These are phyloP conservation scores for Naso thynnoides DNA, from an alignment of 2,797 vertebrate genomes.

Conservation along the genomic window DNA sequence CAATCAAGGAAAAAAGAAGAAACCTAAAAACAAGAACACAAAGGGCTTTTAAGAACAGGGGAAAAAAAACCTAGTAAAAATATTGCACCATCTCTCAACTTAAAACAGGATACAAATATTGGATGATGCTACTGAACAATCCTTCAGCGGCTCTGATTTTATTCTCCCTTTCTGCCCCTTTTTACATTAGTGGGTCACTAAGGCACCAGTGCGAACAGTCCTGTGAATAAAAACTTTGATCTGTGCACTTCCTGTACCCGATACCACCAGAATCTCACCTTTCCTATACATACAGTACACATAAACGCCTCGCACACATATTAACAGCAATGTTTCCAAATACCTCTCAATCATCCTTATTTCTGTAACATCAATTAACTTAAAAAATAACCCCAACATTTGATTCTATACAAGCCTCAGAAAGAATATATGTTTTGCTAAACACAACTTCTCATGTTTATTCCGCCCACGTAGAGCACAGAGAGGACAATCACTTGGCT, in stretches of 20 bases:
- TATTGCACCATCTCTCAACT: conserved; percentile 53
- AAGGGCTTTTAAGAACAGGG: background rate
- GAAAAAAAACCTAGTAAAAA: conserved; percentile 14
- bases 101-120: conserved; percentile 43
- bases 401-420: conserved; percentile 79
- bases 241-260: conserved; percentile 60
- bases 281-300: conserved; percentile 48
- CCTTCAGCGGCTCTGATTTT: conserved; percentile 15
- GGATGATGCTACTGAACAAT: conserved; percentile 50
- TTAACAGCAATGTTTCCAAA: conserved; percentile 52
- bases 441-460: conserved; percentile 43
- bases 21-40: conserved; percentile 6
- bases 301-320: conserved; percentile 44
- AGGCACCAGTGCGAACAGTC: conserved; percentile 83
- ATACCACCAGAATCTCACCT: conserved; percentile 35
- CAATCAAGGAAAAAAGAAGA: conserved; percentile 1
- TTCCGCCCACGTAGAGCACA: conserved; percentile 8
- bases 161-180: conserved; percentile 57
- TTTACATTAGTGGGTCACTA: conserved; percentile 73
- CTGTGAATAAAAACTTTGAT: conserved; percentile 58
- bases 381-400: conserved; percentile 71
- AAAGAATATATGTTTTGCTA: conserved; percentile 54
- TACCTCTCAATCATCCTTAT: conserved; percentile 34
- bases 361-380: conserved; percentile 71
- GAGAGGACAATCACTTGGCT: conserved; percentile 69